These are phyloP conservation scores for Gorsachius goisagi DNA, from an alignment of 2,113 vertebrate species.

Conservation along the genomic window DNA sequence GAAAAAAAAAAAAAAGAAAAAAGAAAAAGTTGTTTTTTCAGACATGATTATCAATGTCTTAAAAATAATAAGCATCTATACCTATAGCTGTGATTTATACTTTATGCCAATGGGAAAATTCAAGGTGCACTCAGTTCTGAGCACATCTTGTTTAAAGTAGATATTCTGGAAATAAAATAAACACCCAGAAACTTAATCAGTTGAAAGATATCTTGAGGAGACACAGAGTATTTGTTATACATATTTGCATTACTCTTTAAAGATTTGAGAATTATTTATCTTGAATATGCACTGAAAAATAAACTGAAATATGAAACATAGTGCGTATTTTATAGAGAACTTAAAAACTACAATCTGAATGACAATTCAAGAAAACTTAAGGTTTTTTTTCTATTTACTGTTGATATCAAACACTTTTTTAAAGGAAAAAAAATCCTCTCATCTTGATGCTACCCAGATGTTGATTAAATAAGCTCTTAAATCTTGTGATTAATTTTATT, in stretches of 20 bases:
- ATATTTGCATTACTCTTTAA: neutral
- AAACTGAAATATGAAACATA: neutral
- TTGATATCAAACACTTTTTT: neutral
- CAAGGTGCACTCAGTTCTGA: neutral
- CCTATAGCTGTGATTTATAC: neutral
- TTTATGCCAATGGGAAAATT: neutral
- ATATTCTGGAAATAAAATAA: neutral
- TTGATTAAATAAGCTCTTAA: neutral
- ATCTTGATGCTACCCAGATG: neutral
- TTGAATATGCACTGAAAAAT: neutral
- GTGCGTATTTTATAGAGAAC: neutral
- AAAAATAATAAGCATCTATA: neutral
- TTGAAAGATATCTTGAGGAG: neutral
- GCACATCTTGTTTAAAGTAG: neutral
- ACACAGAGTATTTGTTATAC: neutral
- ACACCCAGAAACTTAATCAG: neutral
- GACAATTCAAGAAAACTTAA: neutral
- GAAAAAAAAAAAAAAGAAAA: neutral
- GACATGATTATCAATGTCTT: neutral
- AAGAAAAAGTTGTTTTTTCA: neutral
- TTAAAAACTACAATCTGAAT: neutral
- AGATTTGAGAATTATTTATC: neutral
- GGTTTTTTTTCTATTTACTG: neutral
- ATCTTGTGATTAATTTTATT: neutral
- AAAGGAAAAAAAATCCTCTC: neutral